These are phyloP conservation scores for Tricholaema leucomelas DNA, from an alignment of 2,113 vertebrate species.

Conservation along the genomic window DNA sequence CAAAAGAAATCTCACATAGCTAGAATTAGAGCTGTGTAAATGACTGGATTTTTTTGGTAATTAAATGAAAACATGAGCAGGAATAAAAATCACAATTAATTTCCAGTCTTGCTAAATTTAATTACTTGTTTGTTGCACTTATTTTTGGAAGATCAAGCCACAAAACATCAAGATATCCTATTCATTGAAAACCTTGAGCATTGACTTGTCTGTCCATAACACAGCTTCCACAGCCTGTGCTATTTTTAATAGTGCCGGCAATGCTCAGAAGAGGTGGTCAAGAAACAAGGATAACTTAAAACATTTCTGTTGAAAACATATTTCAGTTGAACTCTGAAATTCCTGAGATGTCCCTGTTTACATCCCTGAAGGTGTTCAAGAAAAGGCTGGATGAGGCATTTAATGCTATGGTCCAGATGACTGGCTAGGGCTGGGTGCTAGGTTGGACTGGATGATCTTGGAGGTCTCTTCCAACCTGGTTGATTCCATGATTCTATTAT, in stretches of 20 bases:
- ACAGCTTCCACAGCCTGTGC: not conserved
- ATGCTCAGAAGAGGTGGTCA: not conserved
- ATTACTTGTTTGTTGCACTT: not conserved
- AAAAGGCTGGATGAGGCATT: too few relatives aligned
- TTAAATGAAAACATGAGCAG: not conserved
- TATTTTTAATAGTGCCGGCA: not conserved
- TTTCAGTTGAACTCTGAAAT: conserved; percentile 12
- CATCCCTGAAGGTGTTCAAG: too few relatives aligned
- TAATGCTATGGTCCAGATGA: too few relatives aligned
- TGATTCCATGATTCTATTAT: too few relatives aligned
- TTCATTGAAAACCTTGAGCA: not conserved
- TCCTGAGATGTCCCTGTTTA: too few relatives aligned
- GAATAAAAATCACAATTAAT: not conserved
- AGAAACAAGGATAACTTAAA: not conserved
- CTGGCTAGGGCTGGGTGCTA: too few relatives aligned
- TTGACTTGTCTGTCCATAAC: not conserved
- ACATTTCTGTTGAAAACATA: conserved; percentile 1
- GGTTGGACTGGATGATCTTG: too few relatives aligned
- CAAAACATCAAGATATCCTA: not conserved
- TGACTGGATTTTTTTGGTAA: not conserved
- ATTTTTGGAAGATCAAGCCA: not conserved
- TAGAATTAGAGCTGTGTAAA: not conserved
- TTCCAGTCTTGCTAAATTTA: not conserved
- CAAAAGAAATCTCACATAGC: not conserved
- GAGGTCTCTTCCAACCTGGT: too few relatives aligned